Percentiles rank a stretch among this genome's conserved stretches.
Conservation (phyloP, 2,113 vertebrate species). For the Menura novaehollandiae region DNA sequence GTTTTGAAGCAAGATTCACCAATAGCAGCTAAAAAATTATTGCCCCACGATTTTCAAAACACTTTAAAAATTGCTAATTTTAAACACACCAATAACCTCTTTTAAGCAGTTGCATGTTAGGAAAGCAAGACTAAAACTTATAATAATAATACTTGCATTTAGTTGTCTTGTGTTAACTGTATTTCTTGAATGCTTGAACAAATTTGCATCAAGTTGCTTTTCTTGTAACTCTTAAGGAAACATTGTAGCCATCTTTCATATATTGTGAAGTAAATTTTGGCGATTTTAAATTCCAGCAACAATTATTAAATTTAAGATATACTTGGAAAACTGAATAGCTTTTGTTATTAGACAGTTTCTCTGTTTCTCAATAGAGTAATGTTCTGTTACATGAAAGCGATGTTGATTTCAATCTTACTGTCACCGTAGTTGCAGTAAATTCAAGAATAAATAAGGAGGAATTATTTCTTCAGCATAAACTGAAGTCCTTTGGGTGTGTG, state of each 20-base stretch:
- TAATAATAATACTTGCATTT: neutral
- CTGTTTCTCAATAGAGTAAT: neutral
- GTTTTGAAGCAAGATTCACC: neutral
- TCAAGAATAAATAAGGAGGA: neutral
- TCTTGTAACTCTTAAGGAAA: neutral
- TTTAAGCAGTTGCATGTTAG: neutral
- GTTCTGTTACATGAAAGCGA: neutral
- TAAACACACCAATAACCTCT: neutral
- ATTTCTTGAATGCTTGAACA: neutral
- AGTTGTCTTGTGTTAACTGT: neutral
- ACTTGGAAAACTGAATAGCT: neutral
- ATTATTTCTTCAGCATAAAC: neutral
- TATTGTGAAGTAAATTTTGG: neutral
- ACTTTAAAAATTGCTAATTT: neutral
- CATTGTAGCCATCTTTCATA: neutral
- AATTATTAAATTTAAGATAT: neutral
- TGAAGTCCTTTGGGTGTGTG: neutral
- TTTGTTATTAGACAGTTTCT: neutral
- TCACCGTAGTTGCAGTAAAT: neutral
- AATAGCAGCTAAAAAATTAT: neutral
- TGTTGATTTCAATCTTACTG: neutral
- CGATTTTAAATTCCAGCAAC: neutral
- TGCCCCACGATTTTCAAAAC: neutral
- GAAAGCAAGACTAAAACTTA: neutral
- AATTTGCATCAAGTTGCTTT: neutral